Evolutionary conservation across 1,140 invertebrate species (phyloP).

Genomic region (Orchesella cincta): DNA sequence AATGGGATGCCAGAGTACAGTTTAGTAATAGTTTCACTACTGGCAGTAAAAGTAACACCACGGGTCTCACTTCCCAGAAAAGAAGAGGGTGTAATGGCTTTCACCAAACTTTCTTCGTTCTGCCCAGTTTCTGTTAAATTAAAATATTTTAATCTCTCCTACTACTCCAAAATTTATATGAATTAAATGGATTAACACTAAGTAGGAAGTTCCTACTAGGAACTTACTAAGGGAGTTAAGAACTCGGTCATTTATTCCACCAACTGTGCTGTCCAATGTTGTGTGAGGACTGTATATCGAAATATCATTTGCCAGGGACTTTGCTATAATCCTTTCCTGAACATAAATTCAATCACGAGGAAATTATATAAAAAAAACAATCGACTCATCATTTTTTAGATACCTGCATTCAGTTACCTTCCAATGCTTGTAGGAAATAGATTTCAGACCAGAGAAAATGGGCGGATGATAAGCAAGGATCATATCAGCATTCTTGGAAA

Average conservation of each 20-base stretch:
- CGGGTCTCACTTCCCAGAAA: background rate
- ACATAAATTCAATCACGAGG: slow-evolving; percentile 46
- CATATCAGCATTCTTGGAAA: slow-evolving; percentile 67
- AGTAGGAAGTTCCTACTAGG: too few species aligned
- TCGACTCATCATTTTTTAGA: too few species aligned
- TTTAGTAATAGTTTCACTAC: background rate
- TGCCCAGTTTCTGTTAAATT: slow-evolving; percentile 6
- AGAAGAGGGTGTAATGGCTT: background rate
- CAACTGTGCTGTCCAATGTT: slow-evolving; percentile 76
- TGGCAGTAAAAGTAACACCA: background rate
- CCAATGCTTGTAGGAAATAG: slow-evolving; percentile 69
- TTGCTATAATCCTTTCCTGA: slow-evolving; percentile 75
- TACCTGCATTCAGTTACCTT: too few species aligned
- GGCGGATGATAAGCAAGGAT: slow-evolving; percentile 96
- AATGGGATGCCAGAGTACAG: background rate
- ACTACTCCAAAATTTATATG: slow-evolving; percentile 1
- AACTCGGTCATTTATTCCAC: slow-evolving; percentile 92
- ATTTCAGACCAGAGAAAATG: slow-evolving; percentile 82
- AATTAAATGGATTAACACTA: background rate
- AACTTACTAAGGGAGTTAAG: slow-evolving; percentile 69
- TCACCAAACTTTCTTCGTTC: background rate
- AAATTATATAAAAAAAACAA: background rate
- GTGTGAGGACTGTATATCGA: slow-evolving; percentile 93
- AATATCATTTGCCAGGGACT: slow-evolving; percentile 81
- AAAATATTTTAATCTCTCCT: background rate